These are phyloP conservation scores for Bucco capensis DNA, from an alignment of 2,113 vertebrate species.

Conservation along the genomic window DNA sequence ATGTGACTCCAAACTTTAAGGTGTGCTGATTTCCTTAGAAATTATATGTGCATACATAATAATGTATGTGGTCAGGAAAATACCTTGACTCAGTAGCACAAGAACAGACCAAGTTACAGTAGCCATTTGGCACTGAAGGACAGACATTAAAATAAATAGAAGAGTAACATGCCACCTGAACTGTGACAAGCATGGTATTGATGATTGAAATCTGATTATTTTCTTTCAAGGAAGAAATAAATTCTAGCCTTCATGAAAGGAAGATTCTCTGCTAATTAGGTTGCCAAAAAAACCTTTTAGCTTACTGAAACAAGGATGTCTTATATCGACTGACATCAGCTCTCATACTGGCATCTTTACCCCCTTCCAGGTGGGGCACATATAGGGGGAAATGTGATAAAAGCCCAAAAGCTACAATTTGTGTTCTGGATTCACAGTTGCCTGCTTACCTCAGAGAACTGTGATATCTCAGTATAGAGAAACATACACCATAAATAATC, in stretches of 20 bases:
- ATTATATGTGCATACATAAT: not conserved
- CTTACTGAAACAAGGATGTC: not conserved
- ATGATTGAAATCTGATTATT: not conserved
- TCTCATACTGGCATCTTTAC: not conserved
- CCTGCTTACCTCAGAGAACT: not conserved
- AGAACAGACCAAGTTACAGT: not conserved
- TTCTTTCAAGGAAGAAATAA: not conserved
- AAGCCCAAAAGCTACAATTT: not conserved
- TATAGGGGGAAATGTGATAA: not conserved
- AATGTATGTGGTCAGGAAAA: not conserved
- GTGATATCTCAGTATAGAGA: not conserved
- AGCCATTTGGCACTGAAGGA: not conserved
- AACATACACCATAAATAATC: not conserved
- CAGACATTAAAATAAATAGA: not conserved
- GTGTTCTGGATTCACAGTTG: not conserved
- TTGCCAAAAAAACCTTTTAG: not conserved
- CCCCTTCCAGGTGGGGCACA: rapidly evolving
- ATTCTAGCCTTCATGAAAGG: not conserved
- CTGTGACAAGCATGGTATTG: rapidly evolving
- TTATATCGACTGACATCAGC: not conserved
- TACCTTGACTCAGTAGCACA: not conserved
- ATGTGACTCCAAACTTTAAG: not conserved
- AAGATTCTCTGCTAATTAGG: not conserved
- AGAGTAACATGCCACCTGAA: not conserved
- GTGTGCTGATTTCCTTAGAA: not conserved